Base-by-base conservation (phyloP, 2,113 vertebrate genomes). In the Saccopteryx bilineata region DNA sequence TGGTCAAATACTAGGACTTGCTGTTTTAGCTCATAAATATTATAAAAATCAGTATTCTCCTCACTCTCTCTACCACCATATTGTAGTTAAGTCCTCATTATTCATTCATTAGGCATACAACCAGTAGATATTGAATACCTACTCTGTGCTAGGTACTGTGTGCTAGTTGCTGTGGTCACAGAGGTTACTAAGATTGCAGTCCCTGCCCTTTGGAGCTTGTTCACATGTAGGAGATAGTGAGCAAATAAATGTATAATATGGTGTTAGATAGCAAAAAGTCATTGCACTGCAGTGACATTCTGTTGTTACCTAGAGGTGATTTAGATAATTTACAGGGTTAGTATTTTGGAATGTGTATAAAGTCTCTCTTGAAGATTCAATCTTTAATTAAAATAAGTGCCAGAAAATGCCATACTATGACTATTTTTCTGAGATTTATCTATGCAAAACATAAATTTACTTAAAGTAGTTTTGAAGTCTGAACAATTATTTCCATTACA, bases 401-500 rank as follows among this genome's bases (percentile, higher is more conserved):
- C 60, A 93, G 65, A 94, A 91, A 90, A 87, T 83, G 88, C n/a
- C 48, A n/a, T 71, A 50, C 21, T 89, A 2, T 86, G 56, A 71
- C 87, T 72, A 19, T 71, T 87, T 92, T 24, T 81, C 63, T 93
- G 69, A 87, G 17, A 74, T 90, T 83, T 78, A 61, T 3, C 66
- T 74, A 74, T 72, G 52, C 46, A 72, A 83, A 92, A 39, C 28
- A 80, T 61, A 69, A 90, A 85, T 76, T 75, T 65, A 93, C 46
- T 93, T 72, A n/a, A 75, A 72, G 69, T 87, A 58, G 46, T 76
- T 76, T 94, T 28, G 26, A 95, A 92, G 31, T 66, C 84, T 69
- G 48, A 96, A 71, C 14, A 78, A 46, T 94, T 83, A 23, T 76
- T 96, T 96, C 31, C 17, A 78, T 89, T 96, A 65, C 9, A 17